phyloP scores from a whole-genome alignment of 1,140 invertebrate genomes.

The Drosophila ironensis region DNA sequence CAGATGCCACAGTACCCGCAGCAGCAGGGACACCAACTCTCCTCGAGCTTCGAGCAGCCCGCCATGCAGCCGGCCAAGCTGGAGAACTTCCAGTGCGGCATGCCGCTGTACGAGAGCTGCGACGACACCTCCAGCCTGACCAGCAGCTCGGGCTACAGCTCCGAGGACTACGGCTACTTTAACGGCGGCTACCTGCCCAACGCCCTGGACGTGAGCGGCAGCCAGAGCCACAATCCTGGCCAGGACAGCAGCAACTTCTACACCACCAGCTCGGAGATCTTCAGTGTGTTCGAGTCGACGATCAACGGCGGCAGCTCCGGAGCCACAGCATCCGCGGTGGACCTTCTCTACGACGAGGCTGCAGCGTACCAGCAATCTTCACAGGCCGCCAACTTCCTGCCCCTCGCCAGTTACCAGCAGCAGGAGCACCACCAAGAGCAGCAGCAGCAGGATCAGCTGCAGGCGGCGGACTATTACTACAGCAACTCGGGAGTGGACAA shows the following conservation, averaged over 20 bases:
- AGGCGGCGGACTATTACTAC: constrained; percentile 68
- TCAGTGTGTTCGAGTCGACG: constrained; percentile 66
- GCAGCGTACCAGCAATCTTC: constrained; percentile 48
- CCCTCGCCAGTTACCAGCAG: constrained; percentile 40
- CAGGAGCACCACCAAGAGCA: constrained; percentile 39
- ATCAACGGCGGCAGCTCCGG: constrained; percentile 6
- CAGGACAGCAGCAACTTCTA: constrained; percentile 51
- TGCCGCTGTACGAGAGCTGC: constrained; percentile 71
- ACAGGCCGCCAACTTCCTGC: constrained; percentile 9
- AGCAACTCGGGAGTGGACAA: constrained; percentile 72
- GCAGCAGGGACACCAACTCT: constrained; percentile 8
- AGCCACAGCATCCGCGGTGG: constrained; percentile 26
- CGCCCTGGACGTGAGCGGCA: constrained; percentile 40
- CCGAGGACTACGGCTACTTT: constrained; percentile 68
- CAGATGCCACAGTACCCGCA: constrained; percentile 12
- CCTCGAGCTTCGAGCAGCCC: constrained; percentile 24
- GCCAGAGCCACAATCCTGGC: constrained; percentile 14
- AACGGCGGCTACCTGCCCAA: constrained; percentile 50
- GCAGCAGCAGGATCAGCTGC: constrained; percentile 36
- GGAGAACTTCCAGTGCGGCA: constrained; percentile 35
- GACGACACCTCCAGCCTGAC: constrained; percentile 79
- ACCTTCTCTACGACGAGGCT: constrained; percentile 52
- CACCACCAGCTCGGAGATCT: constrained; percentile 66
- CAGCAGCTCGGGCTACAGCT: constrained; percentile 69
- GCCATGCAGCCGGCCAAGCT: constrained; percentile 9